Base-by-base conservation (phyloP, 92 coral and sea anemone species). In the Porites rus region DNA sequence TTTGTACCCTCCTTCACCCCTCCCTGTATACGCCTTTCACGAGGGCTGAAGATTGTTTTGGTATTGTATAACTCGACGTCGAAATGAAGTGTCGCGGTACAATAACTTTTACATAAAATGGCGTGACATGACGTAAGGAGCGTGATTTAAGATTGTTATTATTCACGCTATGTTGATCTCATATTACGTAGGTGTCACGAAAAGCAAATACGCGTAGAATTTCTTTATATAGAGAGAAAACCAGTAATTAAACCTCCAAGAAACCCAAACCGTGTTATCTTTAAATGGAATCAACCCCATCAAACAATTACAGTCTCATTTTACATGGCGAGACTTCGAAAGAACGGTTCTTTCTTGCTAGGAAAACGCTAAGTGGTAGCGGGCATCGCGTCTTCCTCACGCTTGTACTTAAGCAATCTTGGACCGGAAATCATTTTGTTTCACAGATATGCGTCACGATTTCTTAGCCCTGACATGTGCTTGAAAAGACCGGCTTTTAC, bases 401-500 rank as follows among this genome's bases (percentile, higher is more conserved):
- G 4, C 19, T 31, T 10, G 38, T 65, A 17, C 62, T n/a, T 68
- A n/a, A 46, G 66, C 28, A 46, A 60, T 38, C 80, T 38, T 46
- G 12, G 63, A 73, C 87, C 87, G 87, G 87, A 83, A 83, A 76
- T 74, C 11, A 46, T 63, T 54, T 72, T 83, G 80, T 83, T 63
- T 72, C 50, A 25, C 12, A 12, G 46, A 38, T 38, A 14, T 72
- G 38, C 70, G 80, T 74, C 87, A 83, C 87, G 80, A 64, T 38
- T 7, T 66, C 51, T 22, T 8, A 52, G 64, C 20, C 0, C 14
- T n/a, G 63, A 51, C 31, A 65, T 16, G 54, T 24, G 9, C 11
- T 14, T 0, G 64, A 9, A 18, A 11, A 28, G 18, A 54, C 60
- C 60, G 60, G 60, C 60, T 54, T 54, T 54, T 9, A 8, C 60